Percentiles rank a stretch among this genome's conserved stretches.
These are phyloP conservation scores for Chironomus tentans DNA, from an alignment of 2,888 invertebrate species.

Conservation along the genomic window DNA sequence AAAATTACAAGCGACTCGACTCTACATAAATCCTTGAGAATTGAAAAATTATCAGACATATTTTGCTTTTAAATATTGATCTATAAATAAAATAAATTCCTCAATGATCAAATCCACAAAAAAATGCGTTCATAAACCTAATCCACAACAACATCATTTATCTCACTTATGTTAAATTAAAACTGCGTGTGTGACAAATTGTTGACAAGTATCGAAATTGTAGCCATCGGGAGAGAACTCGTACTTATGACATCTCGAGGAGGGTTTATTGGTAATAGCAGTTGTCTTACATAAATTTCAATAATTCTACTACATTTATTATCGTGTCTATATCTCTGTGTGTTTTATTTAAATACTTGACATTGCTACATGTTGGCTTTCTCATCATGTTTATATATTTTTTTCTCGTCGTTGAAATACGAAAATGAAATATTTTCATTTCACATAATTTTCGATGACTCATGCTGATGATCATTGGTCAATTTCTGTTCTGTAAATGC, in stretches of 20 bases:
- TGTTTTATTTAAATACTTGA: too few relatives aligned
- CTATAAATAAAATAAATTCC: background rate
- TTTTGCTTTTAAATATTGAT: too few relatives aligned
- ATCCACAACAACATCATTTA: too few relatives aligned
- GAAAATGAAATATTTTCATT: background rate
- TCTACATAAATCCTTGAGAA: too few relatives aligned
- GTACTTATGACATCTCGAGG: too few relatives aligned
- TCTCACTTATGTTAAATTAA: too few relatives aligned
- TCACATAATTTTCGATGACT: background rate
- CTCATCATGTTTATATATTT: too few relatives aligned
- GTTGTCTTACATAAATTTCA: background rate
- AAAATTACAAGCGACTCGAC: too few relatives aligned
- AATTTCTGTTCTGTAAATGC: conserved; percentile 17
- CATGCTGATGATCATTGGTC: background rate
- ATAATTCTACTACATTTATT: background rate
- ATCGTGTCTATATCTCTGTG: too few relatives aligned
- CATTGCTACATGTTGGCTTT: background rate
- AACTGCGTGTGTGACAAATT: background rate
- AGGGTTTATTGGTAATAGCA: background rate
- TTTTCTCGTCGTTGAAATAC: background rate
- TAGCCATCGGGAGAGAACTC: too few relatives aligned
- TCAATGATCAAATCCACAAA: too few relatives aligned
- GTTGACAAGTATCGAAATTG: background rate
- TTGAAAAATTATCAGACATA: too few relatives aligned
- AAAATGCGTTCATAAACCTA: background rate